phyloP scores from a whole-genome alignment of 2,888 invertebrate species.

The Eupithecia vulgata region DNA sequence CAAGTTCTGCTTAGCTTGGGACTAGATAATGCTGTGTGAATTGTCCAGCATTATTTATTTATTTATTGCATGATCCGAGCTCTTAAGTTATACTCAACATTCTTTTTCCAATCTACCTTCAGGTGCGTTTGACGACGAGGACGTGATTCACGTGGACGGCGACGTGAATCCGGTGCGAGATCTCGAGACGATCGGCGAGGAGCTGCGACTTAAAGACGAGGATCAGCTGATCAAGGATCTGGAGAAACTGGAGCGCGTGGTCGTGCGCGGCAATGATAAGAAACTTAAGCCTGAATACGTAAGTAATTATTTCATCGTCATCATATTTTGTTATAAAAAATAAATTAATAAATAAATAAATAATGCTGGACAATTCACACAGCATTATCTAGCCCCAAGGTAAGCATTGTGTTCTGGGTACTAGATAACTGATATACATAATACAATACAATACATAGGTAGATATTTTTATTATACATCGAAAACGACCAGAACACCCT shows the following conservation, averaged over 20 bases:
- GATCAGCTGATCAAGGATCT: constrained; percentile 92
- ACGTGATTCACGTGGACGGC: constrained; percentile 99
- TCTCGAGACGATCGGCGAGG: constrained; percentile 97
- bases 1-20: too few species aligned
- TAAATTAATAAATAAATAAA: too few species aligned
- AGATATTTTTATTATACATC: too few species aligned
- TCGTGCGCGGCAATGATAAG: constrained; percentile 94
- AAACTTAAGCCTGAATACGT: constrained; percentile 98
- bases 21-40: too few species aligned
- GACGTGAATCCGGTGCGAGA: constrained; percentile 99
- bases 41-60: too few species aligned
- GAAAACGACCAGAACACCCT: too few species aligned
- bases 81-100: neutral
- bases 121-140: constrained; percentile 99
- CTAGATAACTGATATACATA: too few species aligned
- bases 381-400: too few species aligned
- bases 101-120: constrained; percentile 12
- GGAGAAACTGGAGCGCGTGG: constrained; percentile 94
- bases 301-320: constrained; percentile 60
- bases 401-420: too few species aligned
- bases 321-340: too few species aligned
- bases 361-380: too few species aligned
- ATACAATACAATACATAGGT: too few species aligned
- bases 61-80: neutral
- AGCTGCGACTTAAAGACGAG: constrained; percentile 96